phyloP scores from a whole-genome alignment of 2,113 vertebrate genomes.

The Tichodroma muraria region DNA sequence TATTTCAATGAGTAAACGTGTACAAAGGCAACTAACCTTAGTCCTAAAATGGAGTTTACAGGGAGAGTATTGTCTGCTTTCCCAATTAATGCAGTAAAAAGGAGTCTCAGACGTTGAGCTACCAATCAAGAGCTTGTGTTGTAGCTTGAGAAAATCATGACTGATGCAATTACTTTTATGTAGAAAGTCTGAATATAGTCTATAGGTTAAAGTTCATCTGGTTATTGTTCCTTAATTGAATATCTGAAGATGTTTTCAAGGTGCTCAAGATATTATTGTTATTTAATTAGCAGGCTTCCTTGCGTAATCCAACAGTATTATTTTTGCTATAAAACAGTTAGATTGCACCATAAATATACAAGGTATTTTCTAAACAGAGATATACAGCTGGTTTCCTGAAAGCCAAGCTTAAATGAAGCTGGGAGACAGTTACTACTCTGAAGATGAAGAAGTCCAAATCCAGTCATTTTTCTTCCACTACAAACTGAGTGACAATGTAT shows the following conservation, averaged over 20 bases:
- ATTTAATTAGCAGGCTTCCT: constrained; percentile 49
- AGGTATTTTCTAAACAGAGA: constrained; percentile 20
- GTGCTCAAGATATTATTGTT: constrained; percentile 46
- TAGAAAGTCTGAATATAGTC: constrained; percentile 55
- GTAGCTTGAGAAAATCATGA: constrained; percentile 66
- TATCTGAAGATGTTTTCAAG: constrained; percentile 58
- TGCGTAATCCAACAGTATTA: constrained; percentile 6
- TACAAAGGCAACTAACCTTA: constrained; percentile 66
- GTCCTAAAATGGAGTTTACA: constrained; percentile 60
- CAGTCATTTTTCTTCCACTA: background rate
- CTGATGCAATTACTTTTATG: constrained; percentile 65
- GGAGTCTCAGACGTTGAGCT: constrained; percentile 45
- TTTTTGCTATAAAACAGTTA: constrained; percentile 20
- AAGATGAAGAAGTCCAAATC: background rate
- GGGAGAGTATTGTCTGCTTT: constrained; percentile 61
- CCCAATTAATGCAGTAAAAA: constrained; percentile 59
- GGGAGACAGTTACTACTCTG: background rate
- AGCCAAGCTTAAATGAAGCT: background rate
- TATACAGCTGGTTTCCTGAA: background rate
- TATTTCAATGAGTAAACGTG: constrained; percentile 59
- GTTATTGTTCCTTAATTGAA: constrained; percentile 61
- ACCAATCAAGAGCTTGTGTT: constrained; percentile 52
- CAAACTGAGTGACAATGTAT: background rate
- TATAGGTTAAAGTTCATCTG: constrained; percentile 48
- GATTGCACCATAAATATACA: background rate